Percentiles rank a stretch among this genome's conserved stretches.
Evolutionary conservation across 92 coral and sea anemone species (phyloP).

Genomic region (Bergia sp.): DNA sequence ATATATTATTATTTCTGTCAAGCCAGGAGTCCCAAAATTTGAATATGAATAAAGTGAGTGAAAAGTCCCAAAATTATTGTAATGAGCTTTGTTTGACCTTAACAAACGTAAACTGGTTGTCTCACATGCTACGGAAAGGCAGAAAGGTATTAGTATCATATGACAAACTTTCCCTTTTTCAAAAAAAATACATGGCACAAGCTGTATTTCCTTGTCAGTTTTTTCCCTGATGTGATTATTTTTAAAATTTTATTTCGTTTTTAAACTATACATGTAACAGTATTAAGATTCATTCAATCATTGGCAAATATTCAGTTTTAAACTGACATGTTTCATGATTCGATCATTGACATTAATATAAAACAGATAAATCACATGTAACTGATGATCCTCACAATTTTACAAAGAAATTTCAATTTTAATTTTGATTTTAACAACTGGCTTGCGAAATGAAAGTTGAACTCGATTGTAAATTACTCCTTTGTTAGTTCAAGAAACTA

Average conservation of each 20-base stretch:
- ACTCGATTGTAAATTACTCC: not conserved
- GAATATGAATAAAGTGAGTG: conserved; percentile 49
- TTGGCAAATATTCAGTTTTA: not conserved
- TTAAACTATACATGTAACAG: too few species aligned
- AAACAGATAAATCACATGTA: not conserved
- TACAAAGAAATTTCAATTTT: not conserved
- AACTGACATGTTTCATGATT: too few species aligned
- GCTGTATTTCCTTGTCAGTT: not conserved
- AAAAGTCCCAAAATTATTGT: conserved; percentile 64
- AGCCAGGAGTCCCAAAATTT: conserved; percentile 50
- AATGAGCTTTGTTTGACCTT: conserved; percentile 34
- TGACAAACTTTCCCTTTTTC: not conserved
- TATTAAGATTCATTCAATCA: not conserved
- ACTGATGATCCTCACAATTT: not conserved
- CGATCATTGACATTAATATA: not conserved
- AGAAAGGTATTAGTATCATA: not conserved
- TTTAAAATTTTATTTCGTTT: not conserved
- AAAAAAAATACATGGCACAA: not conserved
- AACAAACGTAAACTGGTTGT: conserved; percentile 5
- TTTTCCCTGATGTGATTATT: not conserved
- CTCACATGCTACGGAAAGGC: not conserved
- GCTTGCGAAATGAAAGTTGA: not conserved
- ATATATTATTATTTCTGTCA: conserved; percentile 26
- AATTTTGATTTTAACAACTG: too few species aligned
- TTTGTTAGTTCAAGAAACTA: too few species aligned